Base-by-base conservation (phyloP, 2,888 invertebrate genomes). In the Romanomermis culicivorax region DNA sequence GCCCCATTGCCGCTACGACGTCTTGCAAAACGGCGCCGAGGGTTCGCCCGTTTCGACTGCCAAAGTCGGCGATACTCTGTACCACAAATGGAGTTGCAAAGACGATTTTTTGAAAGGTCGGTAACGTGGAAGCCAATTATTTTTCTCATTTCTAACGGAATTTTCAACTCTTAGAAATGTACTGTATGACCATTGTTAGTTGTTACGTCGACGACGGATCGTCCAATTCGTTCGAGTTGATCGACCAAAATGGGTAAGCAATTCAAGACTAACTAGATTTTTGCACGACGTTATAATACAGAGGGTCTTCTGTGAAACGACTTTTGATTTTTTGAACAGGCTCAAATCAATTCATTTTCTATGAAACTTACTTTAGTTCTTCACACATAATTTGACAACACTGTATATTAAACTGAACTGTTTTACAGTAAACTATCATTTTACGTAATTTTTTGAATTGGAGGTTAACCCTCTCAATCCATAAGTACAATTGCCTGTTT, bases 181-280 rank as follows among this genome's bases (percentile, higher is more conserved):
- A 56, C 50, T 56, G 56, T 50, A 56, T 56, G 56, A 11, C 50
- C 14, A 36, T 56, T 17, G 53, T 53, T 51, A 54, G 52, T 42
- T 56, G 56, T 43, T 47, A 29, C 11, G 56, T 56, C 27, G 56
- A 56, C 25, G 56, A 54, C 30, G 56, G 56, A 2, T 45, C 43
- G 2, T 11, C 49, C n/a, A 20, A 29, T 1, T 2, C 23, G 1
- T 50, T 53, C 29, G 30, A 52, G 24, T 20, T 52, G 7, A 42
- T 56, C 14, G 56, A 56, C 23, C 17, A 36, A 2, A 24, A 52
- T 2, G 56, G 56, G 56, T 56, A 51, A 17, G 29, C 42, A 29
- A 27, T n/a, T n/a, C n/a, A n/a, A n/a, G n/a, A n/a, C n/a, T n/a
- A n/a, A n/a, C n/a, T n/a, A n/a, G n/a, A n/a, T n/a, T n/a, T n/a